These are phyloP conservation scores for Tapirus indicus DNA, from an alignment of 2,797 vertebrate genomes.

Conservation along the genomic window DNA sequence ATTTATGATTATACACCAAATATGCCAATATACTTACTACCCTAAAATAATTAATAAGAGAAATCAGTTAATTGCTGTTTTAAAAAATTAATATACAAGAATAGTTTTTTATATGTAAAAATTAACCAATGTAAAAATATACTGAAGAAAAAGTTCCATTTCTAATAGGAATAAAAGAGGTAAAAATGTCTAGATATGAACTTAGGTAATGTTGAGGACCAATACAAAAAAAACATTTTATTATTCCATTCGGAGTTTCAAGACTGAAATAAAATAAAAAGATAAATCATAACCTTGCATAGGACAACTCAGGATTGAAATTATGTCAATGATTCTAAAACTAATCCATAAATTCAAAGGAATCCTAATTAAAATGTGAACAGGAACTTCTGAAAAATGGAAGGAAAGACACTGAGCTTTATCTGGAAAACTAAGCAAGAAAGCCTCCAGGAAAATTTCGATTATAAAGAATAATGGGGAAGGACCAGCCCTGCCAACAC, in stretches of 20 bases:
- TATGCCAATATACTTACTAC: background rate
- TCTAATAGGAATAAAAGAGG: background rate
- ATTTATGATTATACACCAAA: background rate
- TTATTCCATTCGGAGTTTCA: background rate
- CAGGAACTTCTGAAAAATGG: background rate
- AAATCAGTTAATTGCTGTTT: background rate
- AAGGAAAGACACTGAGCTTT: constrained; percentile 23
- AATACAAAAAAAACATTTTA: background rate
- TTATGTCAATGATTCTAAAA: background rate
- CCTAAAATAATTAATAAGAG: background rate
- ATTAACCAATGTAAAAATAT: background rate
- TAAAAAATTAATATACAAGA: constrained; percentile 28
- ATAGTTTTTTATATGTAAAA: background rate
- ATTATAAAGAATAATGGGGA: constrained; percentile 36
- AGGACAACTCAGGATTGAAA: background rate
- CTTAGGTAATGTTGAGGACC: background rate
- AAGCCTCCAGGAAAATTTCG: constrained; percentile 47
- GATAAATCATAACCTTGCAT: background rate
- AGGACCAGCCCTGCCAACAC: background rate
- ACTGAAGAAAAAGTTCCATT: background rate
- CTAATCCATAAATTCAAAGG: constrained; percentile 44
- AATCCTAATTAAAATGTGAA: constrained; percentile 3
- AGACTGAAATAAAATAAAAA: background rate
- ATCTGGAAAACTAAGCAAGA: constrained; percentile 51
- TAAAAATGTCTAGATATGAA: background rate